phyloP scores from a whole-genome alignment of 2,113 vertebrate species.

The Fulmarus glacialis region DNA sequence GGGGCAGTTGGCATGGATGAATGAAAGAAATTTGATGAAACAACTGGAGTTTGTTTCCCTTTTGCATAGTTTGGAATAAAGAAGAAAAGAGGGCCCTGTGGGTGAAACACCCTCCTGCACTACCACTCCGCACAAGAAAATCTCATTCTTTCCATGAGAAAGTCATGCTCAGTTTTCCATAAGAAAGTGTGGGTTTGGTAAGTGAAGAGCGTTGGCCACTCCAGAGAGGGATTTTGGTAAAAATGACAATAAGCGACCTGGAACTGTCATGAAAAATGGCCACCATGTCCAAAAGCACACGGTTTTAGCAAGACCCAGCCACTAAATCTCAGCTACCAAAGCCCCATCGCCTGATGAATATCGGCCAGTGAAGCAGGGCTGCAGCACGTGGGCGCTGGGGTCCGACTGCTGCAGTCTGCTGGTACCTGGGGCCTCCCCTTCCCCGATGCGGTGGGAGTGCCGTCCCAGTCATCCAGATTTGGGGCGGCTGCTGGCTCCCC shows the following conservation, averaged over 20 bases:
- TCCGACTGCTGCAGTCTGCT: no score
- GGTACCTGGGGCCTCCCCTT: not conserved
- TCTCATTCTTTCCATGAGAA: not conserved
- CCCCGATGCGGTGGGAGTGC: rapidly evolving
- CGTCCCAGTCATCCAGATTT: not conserved
- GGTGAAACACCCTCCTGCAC: not conserved
- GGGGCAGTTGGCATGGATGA: not conserved
- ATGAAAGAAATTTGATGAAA: not conserved
- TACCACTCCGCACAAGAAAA: not conserved
- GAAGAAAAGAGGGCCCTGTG: not conserved
- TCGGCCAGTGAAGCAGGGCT: not conserved
- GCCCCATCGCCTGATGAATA: rapidly evolving
- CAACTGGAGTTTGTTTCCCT: not conserved
- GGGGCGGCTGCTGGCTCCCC: not conserved
- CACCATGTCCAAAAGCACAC: not conserved
- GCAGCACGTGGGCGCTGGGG: not conserved
- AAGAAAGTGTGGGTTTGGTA: not conserved
- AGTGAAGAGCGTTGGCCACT: not conserved
- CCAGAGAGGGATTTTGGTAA: not conserved
- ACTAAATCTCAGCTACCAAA: not conserved
- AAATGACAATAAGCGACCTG: not conserved
- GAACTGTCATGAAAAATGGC: not conserved
- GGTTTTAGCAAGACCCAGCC: not conserved
- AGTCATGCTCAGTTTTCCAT: not conserved
- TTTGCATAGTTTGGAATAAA: not conserved